phyloP scores from a whole-genome alignment of 2,888 invertebrate genomes.

The Melipona beecheii region DNA sequence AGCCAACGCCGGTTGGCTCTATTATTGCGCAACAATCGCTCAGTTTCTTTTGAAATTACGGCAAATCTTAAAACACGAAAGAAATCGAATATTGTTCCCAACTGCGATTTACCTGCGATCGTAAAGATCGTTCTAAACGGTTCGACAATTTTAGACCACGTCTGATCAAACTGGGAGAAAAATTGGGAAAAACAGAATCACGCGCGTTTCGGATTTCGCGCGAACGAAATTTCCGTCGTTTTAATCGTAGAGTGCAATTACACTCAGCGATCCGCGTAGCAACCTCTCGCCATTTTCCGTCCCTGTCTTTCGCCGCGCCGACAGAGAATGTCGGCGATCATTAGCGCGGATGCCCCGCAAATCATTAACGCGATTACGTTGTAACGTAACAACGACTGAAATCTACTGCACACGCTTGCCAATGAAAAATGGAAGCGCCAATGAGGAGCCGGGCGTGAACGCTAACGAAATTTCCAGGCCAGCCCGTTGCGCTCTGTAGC shows the following conservation, averaged over 20 bases:
- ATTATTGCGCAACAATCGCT: conserved; percentile 52
- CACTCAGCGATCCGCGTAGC: background rate
- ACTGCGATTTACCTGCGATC: too few relatives aligned
- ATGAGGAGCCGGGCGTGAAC: conserved; percentile 22
- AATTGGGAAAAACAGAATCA: background rate
- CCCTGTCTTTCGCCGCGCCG: conserved; percentile 11
- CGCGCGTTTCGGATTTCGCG: conserved; percentile 43
- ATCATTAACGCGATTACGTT: conserved; percentile 73
- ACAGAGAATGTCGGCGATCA: conserved; percentile 63
- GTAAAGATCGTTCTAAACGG: too few relatives aligned
- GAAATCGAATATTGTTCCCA: too few relatives aligned
- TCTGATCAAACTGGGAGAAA: background rate
- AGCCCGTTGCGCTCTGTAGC: conserved; percentile 5
- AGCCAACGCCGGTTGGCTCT: conserved; percentile 7
- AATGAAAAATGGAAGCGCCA: background rate
- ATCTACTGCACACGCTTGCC: conserved; percentile 56
- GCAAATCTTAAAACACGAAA: too few relatives aligned
- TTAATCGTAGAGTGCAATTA: conserved; percentile 56
- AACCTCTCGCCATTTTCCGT: conserved; percentile 12
- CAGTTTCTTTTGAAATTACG: conserved; percentile 48
- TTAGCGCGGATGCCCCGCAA: conserved; percentile 70
- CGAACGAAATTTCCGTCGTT: conserved; percentile 43
- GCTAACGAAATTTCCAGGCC: background rate
- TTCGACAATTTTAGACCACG: background rate
- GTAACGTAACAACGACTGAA: conserved; percentile 57